Percentiles rank a stretch among this genome's conserved stretches.
Conservation (phyloP, 2,888 invertebrate species). For the Ryuthela nishihirai region DNA sequence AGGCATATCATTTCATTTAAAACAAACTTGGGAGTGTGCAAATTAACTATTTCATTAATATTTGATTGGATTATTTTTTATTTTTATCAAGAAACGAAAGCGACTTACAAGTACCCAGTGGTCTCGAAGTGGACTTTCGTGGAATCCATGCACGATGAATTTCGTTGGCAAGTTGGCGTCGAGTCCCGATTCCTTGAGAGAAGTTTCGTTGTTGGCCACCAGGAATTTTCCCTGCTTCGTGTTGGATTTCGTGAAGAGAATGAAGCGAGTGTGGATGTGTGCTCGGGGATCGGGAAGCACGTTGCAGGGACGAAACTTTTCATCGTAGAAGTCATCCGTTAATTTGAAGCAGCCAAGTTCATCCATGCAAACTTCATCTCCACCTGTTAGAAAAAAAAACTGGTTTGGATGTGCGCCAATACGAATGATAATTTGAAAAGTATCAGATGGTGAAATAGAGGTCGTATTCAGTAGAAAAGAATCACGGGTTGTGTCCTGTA, state of each 20-base stretch:
- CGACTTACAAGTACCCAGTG: conserved; percentile 33
- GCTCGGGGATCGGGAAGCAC: conserved; percentile 26
- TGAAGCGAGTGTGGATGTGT: conserved; percentile 24
- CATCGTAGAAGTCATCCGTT: conserved; percentile 29
- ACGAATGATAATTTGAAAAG: too few species aligned
- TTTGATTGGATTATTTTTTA: too few species aligned
- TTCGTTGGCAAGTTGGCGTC: conserved; percentile 24
- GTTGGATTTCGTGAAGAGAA: conserved; percentile 19
- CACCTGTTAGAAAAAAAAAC: conserved; percentile 11
- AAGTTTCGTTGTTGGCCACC: conserved; percentile 17
- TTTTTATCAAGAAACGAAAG: too few species aligned
- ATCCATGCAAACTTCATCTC: conserved; percentile 30
- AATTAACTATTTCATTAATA: too few species aligned
- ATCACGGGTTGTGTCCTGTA: too few species aligned
- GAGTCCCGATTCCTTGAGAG: conserved; percentile 15
- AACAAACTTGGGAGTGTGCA: too few species aligned
- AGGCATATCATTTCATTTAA: too few species aligned
- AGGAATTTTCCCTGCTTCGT: conserved; percentile 10
- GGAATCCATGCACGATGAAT: conserved; percentile 35
- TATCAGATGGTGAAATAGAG: too few species aligned
- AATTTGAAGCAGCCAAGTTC: conserved; percentile 39
- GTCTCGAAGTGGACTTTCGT: conserved; percentile 27
- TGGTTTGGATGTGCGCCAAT: too few species aligned
- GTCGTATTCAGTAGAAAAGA: too few species aligned
- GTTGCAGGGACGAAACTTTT: conserved; percentile 36